Percentiles rank a stretch among this genome's conserved stretches.
Evolutionary conservation across 2,888 invertebrate genomes (phyloP).

Genomic region (Octonoba sinensis): DNA sequence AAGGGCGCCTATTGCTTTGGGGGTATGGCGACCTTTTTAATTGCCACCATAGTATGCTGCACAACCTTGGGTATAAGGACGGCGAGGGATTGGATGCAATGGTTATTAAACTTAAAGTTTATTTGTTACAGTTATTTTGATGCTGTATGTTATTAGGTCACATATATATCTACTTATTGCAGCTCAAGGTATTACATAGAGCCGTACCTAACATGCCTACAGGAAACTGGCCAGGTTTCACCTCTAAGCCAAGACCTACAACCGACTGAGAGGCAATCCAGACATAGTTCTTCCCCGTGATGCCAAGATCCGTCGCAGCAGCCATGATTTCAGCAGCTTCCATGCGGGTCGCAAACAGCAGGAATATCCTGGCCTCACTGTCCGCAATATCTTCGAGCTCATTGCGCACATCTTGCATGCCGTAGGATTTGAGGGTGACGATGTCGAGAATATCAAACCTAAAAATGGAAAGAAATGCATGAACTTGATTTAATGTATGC

Average conservation of each 20-base stretch:
- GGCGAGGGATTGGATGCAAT: background rate
- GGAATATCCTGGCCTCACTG: conserved; percentile 91
- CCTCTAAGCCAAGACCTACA: conserved; percentile 78
- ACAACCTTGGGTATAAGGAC: no score
- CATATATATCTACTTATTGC: no score
- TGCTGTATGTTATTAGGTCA: no score
- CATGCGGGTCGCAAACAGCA: conserved; percentile 89
- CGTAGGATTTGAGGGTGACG: conserved; percentile 64
- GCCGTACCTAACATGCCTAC: conserved; percentile 87
- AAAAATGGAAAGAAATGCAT: no score
- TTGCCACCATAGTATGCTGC: no score
- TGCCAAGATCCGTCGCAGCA: conserved; percentile 80
- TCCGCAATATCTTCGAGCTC: conserved; percentile 87
- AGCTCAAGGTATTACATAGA: no score
- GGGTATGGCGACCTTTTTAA: no score
- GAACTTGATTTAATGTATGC: no score
- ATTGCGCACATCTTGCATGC: conserved; percentile 75
- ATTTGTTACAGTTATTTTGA: no score
- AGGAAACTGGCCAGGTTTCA: conserved; percentile 84
- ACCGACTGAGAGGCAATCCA: conserved; percentile 97
- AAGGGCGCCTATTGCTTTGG: no score
- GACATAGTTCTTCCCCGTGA: conserved; percentile 90
- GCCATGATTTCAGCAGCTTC: conserved; percentile 87
- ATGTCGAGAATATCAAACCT: conserved; percentile 89
- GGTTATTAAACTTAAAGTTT: no score